Evolutionary conservation across 1,140 invertebrate genomes (phyloP).

Genomic region (Meteorus sp.): DNA sequence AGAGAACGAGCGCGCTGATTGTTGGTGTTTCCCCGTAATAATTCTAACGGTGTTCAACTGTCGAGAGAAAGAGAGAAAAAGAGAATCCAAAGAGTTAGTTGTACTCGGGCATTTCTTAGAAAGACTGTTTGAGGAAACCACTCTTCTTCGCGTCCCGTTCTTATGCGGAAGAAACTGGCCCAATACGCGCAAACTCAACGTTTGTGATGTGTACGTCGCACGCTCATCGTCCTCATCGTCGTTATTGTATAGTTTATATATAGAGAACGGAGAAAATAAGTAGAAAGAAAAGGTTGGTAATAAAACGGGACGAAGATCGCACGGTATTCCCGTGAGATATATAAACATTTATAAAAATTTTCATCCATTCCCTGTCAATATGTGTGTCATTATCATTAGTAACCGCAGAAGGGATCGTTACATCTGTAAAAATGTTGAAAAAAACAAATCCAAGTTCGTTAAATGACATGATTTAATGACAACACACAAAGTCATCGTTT

Average conservation of each 20-base stretch:
- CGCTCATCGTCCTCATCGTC: no score
- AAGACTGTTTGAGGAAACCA: constrained; percentile 20
- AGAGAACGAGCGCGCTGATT: constrained; percentile 25
- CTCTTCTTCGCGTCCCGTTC: constrained; percentile 12
- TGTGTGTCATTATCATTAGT: constrained; percentile 14
- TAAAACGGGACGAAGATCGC: constrained; percentile 13
- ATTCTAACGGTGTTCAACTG: constrained; percentile 22
- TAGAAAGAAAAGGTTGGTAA: no score
- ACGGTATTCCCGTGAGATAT: constrained; percentile 5
- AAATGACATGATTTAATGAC: not conserved
- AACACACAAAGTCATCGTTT: no score
- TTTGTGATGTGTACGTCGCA: no score
- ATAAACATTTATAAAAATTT: not conserved
- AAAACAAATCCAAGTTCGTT: not conserved
- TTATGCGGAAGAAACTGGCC: constrained; percentile 16
- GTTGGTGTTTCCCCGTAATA: constrained; percentile 22
- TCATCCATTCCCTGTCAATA: not conserved
- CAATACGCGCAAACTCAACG: no score
- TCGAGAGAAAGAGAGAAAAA: no score
- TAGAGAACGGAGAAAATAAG: no score
- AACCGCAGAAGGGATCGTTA: no score
- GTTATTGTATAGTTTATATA: no score
- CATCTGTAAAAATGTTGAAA: no score
- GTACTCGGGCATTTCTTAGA: constrained; percentile 5
- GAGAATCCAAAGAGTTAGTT: not conserved